Percentiles rank a stretch among this genome's conserved stretches.
Evolutionary conservation across 2,797 vertebrate genomes (phyloP).

Genomic region (Phoeniculus purpureus): DNA sequence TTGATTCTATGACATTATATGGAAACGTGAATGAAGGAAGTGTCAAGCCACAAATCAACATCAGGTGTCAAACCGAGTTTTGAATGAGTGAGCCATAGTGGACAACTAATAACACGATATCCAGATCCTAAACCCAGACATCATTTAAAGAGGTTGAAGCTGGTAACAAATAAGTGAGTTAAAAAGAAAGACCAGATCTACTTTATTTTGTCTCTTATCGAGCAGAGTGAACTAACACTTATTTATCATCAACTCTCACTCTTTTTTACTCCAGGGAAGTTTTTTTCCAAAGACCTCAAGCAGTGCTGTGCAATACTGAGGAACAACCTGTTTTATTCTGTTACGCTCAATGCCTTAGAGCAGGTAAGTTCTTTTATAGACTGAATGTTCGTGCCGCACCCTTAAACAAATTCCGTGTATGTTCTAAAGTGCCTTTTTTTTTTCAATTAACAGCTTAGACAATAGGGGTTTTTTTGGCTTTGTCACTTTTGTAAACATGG

Average conservation of each 20-base stretch:
- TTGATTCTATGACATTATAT: background rate
- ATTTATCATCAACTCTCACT: background rate
- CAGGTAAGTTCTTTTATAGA: background rate
- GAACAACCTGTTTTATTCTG: background rate
- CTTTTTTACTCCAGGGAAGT: background rate
- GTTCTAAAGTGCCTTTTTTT: background rate
- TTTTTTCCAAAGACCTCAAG: background rate
- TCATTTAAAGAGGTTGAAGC: background rate
- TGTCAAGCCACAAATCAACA: background rate
- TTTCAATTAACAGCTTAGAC: background rate
- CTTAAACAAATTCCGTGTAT: background rate
- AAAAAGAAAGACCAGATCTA: background rate
- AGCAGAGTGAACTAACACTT: background rate
- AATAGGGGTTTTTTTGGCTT: background rate
- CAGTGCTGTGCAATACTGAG: background rate
- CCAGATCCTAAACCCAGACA: background rate
- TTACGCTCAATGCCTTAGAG: background rate
- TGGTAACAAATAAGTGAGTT: background rate
- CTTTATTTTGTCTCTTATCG: background rate
- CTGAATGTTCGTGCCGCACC: background rate
- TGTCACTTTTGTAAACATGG: background rate
- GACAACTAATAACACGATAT: background rate
- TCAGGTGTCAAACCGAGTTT: background rate
- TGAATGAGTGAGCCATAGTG: background rate
- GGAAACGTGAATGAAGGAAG: background rate